Evolutionary conservation across 2,888 invertebrate genomes (phyloP).

Genomic region (Laspeyria flexula): DNA sequence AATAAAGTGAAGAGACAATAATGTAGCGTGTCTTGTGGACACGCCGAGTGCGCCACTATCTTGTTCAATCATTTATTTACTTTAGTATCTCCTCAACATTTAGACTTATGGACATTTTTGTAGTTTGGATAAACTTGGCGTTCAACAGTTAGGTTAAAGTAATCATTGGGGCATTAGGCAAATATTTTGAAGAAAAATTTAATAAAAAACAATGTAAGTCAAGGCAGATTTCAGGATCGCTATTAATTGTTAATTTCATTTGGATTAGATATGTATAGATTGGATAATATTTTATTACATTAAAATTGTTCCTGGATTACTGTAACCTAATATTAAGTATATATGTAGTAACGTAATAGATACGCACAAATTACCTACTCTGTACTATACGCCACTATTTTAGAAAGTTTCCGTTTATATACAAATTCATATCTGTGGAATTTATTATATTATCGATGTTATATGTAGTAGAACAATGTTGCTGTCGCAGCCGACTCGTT

Average conservation of each 20-base stretch:
- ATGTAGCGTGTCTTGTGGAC: conserved; percentile 7
- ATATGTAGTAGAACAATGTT: conserved; percentile 54
- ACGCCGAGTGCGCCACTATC: too few relatives aligned
- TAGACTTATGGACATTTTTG: conserved; percentile 55
- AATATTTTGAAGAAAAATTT: neutral
- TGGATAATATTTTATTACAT: neutral
- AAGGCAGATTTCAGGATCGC: neutral
- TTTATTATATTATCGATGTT: conserved; percentile 45
- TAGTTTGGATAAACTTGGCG: conserved; percentile 56
- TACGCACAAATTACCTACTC: conserved; percentile 72
- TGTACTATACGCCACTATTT: conserved; percentile 55
- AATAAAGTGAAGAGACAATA: conserved; percentile 44
- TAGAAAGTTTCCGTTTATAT: conserved; percentile 47
- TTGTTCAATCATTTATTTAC: conserved; percentile 16
- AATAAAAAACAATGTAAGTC: neutral
- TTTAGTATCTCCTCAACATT: conserved; percentile 67
- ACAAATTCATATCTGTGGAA: conserved; percentile 27
- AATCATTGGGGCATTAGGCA: conserved; percentile 44
- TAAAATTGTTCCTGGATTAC: conserved; percentile 26
- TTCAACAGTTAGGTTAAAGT: conserved; percentile 45
- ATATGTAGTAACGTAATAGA: conserved; percentile 70
- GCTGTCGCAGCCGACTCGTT: conserved; percentile 49
- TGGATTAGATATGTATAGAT: too few relatives aligned
- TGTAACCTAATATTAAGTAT: conserved; percentile 19
- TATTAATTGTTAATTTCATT: too few relatives aligned